Evolutionary conservation across 2,797 vertebrate species (phyloP), one percentile per base, ranked within the genome.

Genomic region (Eidolon dupreanum): DNA sequence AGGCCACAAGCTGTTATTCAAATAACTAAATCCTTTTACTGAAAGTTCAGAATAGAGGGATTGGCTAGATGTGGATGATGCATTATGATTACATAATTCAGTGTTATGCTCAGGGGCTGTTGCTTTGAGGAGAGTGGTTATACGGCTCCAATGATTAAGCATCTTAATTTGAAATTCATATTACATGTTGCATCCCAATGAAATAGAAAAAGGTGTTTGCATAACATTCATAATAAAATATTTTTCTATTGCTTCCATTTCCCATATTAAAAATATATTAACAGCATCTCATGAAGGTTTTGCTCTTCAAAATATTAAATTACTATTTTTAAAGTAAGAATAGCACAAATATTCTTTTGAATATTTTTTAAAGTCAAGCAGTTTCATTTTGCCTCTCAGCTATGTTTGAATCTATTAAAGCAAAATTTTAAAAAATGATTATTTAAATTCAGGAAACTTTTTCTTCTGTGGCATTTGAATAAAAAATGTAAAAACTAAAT

Each of bases 1-100:
- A 96, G 2, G 43, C 38, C 63, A 7, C 51, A 79, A 93, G 73
- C 86, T 97, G 79, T 53, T 96, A 33, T 94, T 96, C 85, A 93
- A 88, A 92, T 91, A 98, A 89, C 10, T 51, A 95, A 97, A 94
- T 22, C 31, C 28, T 86, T 88, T 90, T 57, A 87, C 46, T 49
- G 66, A 66, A 82, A 78, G 94, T 94, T 68, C 68, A 95, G 88
- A 77, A 88, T 38, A 88, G 31, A 88, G 43, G 63, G 59, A 77
- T 85, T 87, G 93, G 63, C 68, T 71, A 71, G 82, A 83, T 63
- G 71, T 90, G 66, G 84, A 86, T 68, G 73, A 51, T 83, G 36
- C n/a, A 59, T 65, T 94, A 51, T 77, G 36, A 96, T 65, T 78
- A 53, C 43, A 53, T 51, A 81, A 96, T 91, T 96, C 79, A 89